Conservation (phyloP, 2,888 invertebrate species). For the Drosophila imparisetae region DNA sequence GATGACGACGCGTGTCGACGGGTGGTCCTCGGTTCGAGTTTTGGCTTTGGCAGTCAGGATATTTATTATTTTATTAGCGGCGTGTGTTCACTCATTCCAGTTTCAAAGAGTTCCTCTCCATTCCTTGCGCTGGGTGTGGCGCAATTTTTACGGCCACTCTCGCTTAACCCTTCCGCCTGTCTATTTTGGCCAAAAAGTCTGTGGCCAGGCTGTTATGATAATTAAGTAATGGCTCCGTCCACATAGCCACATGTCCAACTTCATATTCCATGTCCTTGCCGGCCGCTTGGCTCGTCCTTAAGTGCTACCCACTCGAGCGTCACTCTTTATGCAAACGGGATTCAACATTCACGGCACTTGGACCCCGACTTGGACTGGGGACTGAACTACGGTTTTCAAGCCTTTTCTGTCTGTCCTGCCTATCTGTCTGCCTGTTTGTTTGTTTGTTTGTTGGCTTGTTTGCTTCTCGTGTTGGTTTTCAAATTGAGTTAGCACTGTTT, state of each 20-base stretch:
- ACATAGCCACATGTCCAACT: conserved; percentile 41
- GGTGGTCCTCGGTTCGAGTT: conserved; percentile 27
- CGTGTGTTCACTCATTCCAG: conserved; percentile 60
- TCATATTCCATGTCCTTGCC: conserved; percentile 26
- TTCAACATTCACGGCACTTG: conserved; percentile 27
- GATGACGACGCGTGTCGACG: conserved; percentile 42
- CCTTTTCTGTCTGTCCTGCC: conserved; percentile 16
- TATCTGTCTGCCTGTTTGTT: conserved; percentile 6
- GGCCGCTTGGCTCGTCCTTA: conserved; percentile 55
- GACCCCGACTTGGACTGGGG: conserved; percentile 1
- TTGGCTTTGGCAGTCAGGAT: conserved; percentile 60
- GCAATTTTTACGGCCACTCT: conserved; percentile 62
- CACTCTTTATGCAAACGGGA: conserved; percentile 62
- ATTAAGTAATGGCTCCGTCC: conserved; percentile 78
- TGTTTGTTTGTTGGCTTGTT: conserved; percentile 38
- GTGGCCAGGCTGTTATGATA: conserved; percentile 71
- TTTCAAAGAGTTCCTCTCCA: background rate
- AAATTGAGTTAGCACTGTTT: conserved; percentile 56
- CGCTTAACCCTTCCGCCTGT: conserved; percentile 54
- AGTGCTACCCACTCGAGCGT: conserved; percentile 78
- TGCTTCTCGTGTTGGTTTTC: conserved; percentile 53
- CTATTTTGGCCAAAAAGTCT: conserved; percentile 65
- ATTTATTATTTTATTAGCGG: conserved; percentile 81
- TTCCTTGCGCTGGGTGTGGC: conserved; percentile 61
- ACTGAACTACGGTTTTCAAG: background rate